Conservation (phyloP, 2,113 vertebrate species). For the Scytalopus superciliaris region DNA sequence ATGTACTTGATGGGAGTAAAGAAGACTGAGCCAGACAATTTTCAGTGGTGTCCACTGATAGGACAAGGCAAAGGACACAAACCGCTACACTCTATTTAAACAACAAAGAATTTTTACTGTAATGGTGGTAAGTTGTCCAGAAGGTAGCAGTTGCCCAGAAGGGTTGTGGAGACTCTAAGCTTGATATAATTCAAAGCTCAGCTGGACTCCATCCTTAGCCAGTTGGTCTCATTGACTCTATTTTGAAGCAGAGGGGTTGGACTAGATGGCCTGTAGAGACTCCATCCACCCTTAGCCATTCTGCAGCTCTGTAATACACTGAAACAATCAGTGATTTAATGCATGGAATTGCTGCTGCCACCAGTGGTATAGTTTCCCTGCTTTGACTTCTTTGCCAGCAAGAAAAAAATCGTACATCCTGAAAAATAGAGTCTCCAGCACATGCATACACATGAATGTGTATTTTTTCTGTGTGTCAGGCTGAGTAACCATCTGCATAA, state of each 20-base stretch:
- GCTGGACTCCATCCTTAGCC: not conserved
- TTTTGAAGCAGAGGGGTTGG: not conserved
- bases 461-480: not conserved
- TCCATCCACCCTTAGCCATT: not conserved
- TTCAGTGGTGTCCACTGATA: not conserved
- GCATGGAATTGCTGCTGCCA: not conserved
- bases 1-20: not conserved
- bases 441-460: not conserved
- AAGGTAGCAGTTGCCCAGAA: not conserved
- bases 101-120: not conserved
- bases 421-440: not conserved
- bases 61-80: not conserved
- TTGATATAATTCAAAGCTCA: not conserved
- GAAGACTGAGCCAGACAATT: not conserved
- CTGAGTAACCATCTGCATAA: not conserved
- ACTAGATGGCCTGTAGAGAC: not conserved
- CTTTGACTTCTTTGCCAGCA: not conserved
- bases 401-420: not conserved
- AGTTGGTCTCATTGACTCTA: not conserved
- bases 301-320: not conserved
- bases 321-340: not conserved
- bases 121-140: not conserved
- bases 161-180: not conserved
- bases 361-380: not conserved
- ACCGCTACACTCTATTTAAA: not conserved